Base-by-base conservation (phyloP, 2,797 vertebrate genomes). In the Mormyrus hasselquistii region DNA sequence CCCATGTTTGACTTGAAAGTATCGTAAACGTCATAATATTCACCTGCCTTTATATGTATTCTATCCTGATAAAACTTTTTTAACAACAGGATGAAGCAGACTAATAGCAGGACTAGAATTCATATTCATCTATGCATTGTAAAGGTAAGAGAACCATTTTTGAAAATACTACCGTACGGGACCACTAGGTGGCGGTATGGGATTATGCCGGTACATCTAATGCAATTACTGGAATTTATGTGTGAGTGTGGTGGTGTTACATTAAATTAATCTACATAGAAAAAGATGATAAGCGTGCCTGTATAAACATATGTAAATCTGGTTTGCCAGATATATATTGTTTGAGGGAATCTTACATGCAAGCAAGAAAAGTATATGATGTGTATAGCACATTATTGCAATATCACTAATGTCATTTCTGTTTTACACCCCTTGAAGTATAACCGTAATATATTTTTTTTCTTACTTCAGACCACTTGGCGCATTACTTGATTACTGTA, bases 41-140 rank as follows among this genome's bases (percentile, higher is more conserved):
- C 25, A 29, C 9, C 29, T 73, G 65, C 25, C 29, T 38, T 82
- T 41, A 0, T 69, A 10, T 14, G 8, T 38, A 82, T 89, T 89
- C 82, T 22, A 53, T 76, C 29, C 87, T 89, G 59, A 90, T 65
- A 88, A 92, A 8, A 41, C 12, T 90, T 14, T 89, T 65, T 50
- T 92, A 88, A 52, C 62, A 89, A 91, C 92, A 96, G 94, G 95
- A 94, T 91, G 95, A 96, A 90, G 95, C 92, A 50, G 90, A 96
- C 76, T 91, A 91, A 69, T 96, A 96, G 91, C 89, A 84, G 87
- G 55, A 89, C 41, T 0, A 86, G 91, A 5, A 44, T 87, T 59
- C 90, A 76, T 55, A 8, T 86, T 53, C 29, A 2, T 55, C 84
- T 10, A 55, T n/a, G 16, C 84, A 76, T 90, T 89, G 62, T 91